Percentiles rank a stretch among this genome's conserved stretches.
Evolutionary conservation across 2,113 vertebrate species (phyloP).

Genomic region (Sisor rabdophorus): DNA sequence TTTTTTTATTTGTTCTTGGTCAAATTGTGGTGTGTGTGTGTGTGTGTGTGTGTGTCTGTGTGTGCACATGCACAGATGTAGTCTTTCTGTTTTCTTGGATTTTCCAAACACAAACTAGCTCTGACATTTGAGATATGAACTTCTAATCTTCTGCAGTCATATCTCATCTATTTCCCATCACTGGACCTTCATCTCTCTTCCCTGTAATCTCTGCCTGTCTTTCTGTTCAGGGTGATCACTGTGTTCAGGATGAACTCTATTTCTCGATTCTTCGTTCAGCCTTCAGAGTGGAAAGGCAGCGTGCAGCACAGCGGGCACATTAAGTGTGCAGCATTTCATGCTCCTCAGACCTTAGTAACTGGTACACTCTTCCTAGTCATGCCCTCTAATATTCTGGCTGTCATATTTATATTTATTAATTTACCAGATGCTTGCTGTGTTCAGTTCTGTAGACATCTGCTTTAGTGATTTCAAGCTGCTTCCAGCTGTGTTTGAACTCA

Average conservation of each 20-base stretch:
- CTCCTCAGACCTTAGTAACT: constrained; percentile 70
- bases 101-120: constrained; percentile 8
- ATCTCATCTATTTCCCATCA: constrained; percentile 4
- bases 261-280: constrained; percentile 64
- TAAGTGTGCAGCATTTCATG: constrained; percentile 67
- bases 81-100: background rate
- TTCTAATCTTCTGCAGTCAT: background rate
- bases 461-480: constrained; percentile 12
- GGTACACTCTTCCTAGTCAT: constrained; percentile 44
- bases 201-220: background rate
- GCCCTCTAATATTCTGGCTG: background rate
- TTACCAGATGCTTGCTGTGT: constrained; percentile 8
- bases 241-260: constrained; percentile 71
- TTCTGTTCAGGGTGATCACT: constrained; percentile 68
- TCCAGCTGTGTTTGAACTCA: background rate
- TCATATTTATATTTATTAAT: constrained; percentile 11
- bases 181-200: background rate
- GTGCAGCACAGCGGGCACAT: constrained; percentile 53
- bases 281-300: constrained; percentile 73
- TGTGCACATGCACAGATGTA: background rate
- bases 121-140: constrained; percentile 15
- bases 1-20: background rate
- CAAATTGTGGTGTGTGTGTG: background rate
- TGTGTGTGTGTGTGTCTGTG: background rate
- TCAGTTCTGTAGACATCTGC: background rate